These are phyloP conservation scores for Pithys albifrons DNA, from an alignment of 2,113 vertebrate genomes.

Conservation along the genomic window DNA sequence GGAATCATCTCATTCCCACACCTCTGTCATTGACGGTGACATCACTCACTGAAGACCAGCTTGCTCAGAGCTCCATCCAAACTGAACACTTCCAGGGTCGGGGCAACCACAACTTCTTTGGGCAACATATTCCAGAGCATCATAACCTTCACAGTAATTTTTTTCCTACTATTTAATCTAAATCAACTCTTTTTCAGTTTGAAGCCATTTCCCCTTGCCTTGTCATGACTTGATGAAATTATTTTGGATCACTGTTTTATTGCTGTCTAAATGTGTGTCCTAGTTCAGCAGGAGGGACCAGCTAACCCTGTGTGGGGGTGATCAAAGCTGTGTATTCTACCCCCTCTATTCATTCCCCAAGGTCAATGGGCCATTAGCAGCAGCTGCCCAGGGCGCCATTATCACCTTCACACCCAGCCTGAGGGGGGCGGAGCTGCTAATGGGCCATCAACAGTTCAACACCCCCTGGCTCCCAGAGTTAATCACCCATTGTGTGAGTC, in stretches of 20 bases:
- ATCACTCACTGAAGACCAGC: background rate
- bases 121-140: background rate
- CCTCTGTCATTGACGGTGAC: too few species aligned
- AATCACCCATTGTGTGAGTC: too few species aligned
- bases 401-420: too few species aligned
- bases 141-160: background rate
- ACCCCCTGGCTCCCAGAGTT: too few species aligned
- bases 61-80: background rate
- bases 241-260: background rate
- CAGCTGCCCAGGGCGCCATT: too few species aligned
- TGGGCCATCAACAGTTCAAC: too few species aligned
- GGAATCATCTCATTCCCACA: background rate
- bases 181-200: background rate
- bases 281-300: too few species aligned
- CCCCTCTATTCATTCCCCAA: too few species aligned
- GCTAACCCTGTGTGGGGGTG: too few species aligned
- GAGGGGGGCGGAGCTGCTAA: too few species aligned
- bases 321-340: too few species aligned
- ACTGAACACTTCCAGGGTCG: background rate
- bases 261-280: background rate
- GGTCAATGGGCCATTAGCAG: too few species aligned
- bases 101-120: background rate
- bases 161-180: background rate
- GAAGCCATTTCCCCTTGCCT: background rate
- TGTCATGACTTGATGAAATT: background rate